phyloP scores from a whole-genome alignment of 2,113 vertebrate species.

The Enhydra lutris region DNA sequence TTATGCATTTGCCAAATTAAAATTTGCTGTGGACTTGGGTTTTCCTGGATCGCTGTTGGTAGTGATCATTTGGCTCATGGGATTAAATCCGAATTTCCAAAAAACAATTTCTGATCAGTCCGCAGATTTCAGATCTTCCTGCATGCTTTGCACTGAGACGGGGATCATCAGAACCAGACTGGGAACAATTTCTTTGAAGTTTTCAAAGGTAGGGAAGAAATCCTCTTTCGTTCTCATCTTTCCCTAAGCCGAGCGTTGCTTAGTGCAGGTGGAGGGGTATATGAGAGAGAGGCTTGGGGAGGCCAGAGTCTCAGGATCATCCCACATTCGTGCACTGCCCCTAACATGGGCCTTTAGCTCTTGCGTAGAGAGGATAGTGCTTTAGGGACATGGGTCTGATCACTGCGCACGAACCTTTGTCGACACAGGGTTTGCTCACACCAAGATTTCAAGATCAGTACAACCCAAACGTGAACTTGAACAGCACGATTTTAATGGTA shows the following conservation, averaged over 20 bases:
- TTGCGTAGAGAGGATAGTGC: not conserved
- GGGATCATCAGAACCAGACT: constrained; percentile 76
- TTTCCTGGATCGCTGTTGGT: constrained; percentile 69
- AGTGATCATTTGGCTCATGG: constrained; percentile 73
- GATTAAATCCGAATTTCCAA: constrained; percentile 73
- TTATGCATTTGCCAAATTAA: constrained; percentile 78
- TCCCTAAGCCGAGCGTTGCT: not conserved
- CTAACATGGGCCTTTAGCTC: not conserved
- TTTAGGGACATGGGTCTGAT: not conserved
- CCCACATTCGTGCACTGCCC: fast-evolving
- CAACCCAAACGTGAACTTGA: not conserved
- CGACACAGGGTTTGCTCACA: not conserved
- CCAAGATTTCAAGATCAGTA: not conserved
- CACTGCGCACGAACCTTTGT: fast-evolving
- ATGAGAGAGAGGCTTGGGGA: not conserved
- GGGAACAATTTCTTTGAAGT: constrained; percentile 67
- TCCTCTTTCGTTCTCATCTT: constrained; percentile 43
- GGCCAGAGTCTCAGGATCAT: not conserved
- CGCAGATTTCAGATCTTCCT: constrained; percentile 56
- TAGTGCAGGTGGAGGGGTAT: not conserved
- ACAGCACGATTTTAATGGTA: not conserved
- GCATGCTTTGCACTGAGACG: constrained; percentile 41
- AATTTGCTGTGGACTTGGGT: constrained; percentile 75
- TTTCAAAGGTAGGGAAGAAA: constrained; percentile 71
- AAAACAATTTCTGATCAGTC: constrained; percentile 68